Base-by-base conservation (phyloP, 2,888 invertebrate species). In the Drosophila cracens region DNA sequence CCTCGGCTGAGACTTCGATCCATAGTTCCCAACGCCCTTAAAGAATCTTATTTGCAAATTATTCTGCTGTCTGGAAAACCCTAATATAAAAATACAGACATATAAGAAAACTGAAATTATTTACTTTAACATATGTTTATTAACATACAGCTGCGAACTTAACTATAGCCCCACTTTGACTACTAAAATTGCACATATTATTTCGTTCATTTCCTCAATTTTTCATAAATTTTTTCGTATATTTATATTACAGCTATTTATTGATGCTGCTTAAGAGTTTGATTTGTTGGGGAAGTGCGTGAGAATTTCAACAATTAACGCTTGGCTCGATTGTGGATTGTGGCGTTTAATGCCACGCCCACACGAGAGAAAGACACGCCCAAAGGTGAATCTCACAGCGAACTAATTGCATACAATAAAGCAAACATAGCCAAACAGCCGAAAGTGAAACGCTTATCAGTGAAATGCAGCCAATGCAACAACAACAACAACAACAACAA, bases 361-460 rank as follows among this genome's bases (percentile, higher is more conserved):
- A 54, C 52, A 51, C 11, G 31, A 25, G 25, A 13, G 27, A 25
- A 34, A 18, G 27, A n/a, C 51, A 64, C 51, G 56, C 48, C 64
- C 53, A 29, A 25, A 18, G 18, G 16, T 60, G 36, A 54, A 49
- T 11, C 53, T n/a, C 52, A 25, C n/a, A 62, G 53, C 38, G 16
- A 68, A 73, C 72, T 83, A 83, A 83, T 88, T 88, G 73, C 64
- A 54, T 18, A 36, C 34, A 18, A 52, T 65, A 69, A 21, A 56
- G 57, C 74, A 83, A 67, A 66, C 71, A 77, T 88, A 36, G 18
- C 25, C 25, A 27, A 25, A 86, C 68, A 62, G 10, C 27, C 21
- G 62, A 83, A 74, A 76, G 70, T 67, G 66, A 83, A 73, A 57
- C 49, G 70, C 66, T 81, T 81, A 80, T 76, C 80, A 73, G 73